phyloP scores from a whole-genome alignment of 1,140 invertebrate genomes.

The Megalonaias nervosa region DNA sequence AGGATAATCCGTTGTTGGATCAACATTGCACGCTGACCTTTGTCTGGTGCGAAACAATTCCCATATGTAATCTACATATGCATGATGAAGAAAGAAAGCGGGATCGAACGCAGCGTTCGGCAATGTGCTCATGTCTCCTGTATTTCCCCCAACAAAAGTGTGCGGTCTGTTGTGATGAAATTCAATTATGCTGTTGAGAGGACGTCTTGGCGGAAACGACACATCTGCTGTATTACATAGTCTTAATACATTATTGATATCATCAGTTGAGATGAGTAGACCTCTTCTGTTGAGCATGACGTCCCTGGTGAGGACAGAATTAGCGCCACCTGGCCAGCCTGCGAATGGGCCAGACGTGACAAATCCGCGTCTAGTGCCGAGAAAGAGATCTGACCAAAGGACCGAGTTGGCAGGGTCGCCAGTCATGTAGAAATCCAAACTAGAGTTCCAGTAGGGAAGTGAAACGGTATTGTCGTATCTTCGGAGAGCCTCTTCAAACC shows the following conservation, averaged over 20 bases:
- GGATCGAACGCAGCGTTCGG: conserved; percentile 65
- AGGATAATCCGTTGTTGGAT: conserved; percentile 21
- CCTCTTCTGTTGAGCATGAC: no score
- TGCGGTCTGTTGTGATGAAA: conserved; percentile 47
- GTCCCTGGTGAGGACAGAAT: no score
- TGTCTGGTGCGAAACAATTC: conserved; percentile 44
- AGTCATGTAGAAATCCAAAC: conserved; percentile 56
- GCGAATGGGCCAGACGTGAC: conserved; percentile 66
- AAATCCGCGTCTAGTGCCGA: conserved; percentile 68
- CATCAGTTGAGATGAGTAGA: no score
- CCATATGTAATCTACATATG: conserved; percentile 66
- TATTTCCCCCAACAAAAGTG: conserved; percentile 49
- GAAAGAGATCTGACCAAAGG: conserved; percentile 60
- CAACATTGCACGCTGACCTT: neutral
- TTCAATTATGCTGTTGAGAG: conserved; percentile 38
- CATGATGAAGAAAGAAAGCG: conserved; percentile 69
- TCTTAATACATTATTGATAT: no score
- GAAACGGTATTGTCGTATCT: conserved; percentile 41
- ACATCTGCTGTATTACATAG: no score
- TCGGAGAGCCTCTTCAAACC: conserved; percentile 49
- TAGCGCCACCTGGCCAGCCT: conserved; percentile 23
- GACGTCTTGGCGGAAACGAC: no score
- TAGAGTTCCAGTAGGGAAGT: conserved; percentile 69
- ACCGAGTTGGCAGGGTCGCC: conserved; percentile 63
- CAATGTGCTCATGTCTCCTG: conserved; percentile 39